These are phyloP conservation scores for Ischnus inquisitorius DNA, from an alignment of 2,888 invertebrate genomes.

Conservation along the genomic window DNA sequence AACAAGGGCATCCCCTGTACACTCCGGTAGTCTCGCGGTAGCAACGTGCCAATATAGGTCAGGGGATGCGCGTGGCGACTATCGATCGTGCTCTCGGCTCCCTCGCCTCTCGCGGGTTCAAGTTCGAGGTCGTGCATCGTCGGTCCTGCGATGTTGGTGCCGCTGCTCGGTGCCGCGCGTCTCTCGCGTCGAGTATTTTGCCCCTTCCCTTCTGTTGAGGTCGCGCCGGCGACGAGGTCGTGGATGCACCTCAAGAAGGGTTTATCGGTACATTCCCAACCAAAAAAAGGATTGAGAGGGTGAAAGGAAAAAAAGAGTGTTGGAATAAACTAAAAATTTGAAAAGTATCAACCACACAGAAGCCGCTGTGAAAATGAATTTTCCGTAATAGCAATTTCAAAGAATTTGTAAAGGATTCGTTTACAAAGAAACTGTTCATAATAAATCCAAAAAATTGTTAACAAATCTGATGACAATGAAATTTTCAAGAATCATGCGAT, in stretches of 20 bases:
- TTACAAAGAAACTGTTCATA: too few species aligned
- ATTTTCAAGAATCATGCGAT: too few species aligned
- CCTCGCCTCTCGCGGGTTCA: slow-evolving; percentile 74
- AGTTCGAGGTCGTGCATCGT: slow-evolving; percentile 80
- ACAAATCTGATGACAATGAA: too few species aligned
- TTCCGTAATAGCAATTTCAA: too few species aligned
- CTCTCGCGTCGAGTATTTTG: slow-evolving; percentile 50
- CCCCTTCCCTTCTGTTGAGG: slow-evolving; percentile 35
- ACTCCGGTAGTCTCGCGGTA: slow-evolving; percentile 26
- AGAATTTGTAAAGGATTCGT: too few species aligned
- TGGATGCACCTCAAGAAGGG: background rate
- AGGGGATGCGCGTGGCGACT: slow-evolving; percentile 80
- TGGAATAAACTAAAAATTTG: too few species aligned
- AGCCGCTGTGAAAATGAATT: too few species aligned
- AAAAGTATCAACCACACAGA: too few species aligned
- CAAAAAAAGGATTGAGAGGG: too few species aligned
- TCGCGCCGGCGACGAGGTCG: slow-evolving; percentile 6
- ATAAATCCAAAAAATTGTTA: too few species aligned
- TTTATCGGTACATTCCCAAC: background rate
- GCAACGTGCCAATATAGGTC: slow-evolving; percentile 78
- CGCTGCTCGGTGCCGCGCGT: slow-evolving; percentile 58
- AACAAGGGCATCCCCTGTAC: slow-evolving; percentile 11
- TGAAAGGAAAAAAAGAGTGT: too few species aligned
- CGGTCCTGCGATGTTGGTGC: slow-evolving; percentile 33
- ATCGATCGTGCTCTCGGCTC: slow-evolving; percentile 76